Conservation (phyloP, 2,888 invertebrate genomes). For the Apotomis betuletana region DNA sequence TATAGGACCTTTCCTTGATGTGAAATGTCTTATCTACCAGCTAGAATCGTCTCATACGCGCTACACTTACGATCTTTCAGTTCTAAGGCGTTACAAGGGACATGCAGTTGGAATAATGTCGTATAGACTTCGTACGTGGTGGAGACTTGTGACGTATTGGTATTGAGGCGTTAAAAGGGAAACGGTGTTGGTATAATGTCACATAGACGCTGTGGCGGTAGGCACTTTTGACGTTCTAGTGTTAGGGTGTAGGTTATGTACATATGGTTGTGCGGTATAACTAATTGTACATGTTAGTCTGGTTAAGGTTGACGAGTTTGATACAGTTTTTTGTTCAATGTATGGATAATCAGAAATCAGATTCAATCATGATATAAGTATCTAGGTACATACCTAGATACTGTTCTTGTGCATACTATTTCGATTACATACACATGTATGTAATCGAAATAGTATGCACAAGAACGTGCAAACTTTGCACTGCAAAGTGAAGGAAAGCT, state of each 20-base stretch:
- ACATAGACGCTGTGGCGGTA: not conserved
- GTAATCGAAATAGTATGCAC: too few relatives aligned
- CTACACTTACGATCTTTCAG: too few relatives aligned
- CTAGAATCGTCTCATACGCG: too few relatives aligned
- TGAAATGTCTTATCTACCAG: not conserved
- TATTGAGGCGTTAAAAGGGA: not conserved
- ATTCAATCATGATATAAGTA: too few relatives aligned
- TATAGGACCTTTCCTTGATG: not conserved
- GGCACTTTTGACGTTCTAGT: not conserved
- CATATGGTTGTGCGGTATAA: constrained; percentile 6
- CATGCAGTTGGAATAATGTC: not conserved
- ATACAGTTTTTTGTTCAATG: not conserved
- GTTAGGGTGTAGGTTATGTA: not conserved
- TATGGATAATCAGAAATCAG: too few relatives aligned
- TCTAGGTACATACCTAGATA: too few relatives aligned
- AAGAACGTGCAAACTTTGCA: too few relatives aligned
- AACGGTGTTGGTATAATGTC: not conserved
- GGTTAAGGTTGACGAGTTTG: constrained; percentile 14
- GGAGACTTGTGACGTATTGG: not conserved
- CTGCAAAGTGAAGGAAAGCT: too few relatives aligned
- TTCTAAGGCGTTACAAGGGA: too few relatives aligned
- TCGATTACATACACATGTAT: too few relatives aligned
- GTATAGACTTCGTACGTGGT: not conserved
- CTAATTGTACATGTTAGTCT: constrained; percentile 14
- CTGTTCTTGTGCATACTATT: too few relatives aligned